These are phyloP conservation scores for Gonocerus acuteangulatus DNA, from an alignment of 2,888 invertebrate species.

Conservation along the genomic window DNA sequence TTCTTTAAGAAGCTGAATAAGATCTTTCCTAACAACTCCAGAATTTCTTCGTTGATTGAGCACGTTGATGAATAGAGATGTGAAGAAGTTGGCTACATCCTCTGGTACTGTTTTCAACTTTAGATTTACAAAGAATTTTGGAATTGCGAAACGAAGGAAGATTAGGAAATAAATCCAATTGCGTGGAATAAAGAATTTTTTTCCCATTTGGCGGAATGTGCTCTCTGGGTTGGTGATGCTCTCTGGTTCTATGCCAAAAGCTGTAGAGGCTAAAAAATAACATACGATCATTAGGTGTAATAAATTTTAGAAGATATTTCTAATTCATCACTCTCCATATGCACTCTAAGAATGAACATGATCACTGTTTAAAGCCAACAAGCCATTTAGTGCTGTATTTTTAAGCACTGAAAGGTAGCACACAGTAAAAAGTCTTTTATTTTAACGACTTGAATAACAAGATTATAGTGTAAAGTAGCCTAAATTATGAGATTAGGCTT, in stretches of 20 bases:
- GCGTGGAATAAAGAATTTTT: slow-evolving; percentile 3
- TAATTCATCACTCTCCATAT: too few species aligned
- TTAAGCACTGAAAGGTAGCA: too few species aligned
- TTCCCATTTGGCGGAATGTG: slow-evolving; percentile 18
- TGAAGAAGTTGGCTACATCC: slow-evolving; percentile 6
- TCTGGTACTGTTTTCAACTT: slow-evolving; percentile 14
- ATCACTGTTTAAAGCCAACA: too few species aligned
- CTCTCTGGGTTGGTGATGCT: slow-evolving; percentile 15
- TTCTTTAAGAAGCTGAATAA: slow-evolving; percentile 27
- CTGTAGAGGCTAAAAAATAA: slow-evolving; percentile 21
- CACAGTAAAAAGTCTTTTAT: too few species aligned
- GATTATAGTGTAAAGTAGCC: too few species aligned
- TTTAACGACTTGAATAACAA: too few species aligned
- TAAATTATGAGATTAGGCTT: too few species aligned
- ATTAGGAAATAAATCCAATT: background rate
- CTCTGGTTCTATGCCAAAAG: slow-evolving; percentile 28
- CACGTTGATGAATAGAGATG: slow-evolving; percentile 4
- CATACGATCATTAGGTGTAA: too few species aligned
- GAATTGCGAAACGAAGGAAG: background rate
- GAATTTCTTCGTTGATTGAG: slow-evolving; percentile 20
- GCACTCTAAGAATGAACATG: too few species aligned
- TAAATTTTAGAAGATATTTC: too few species aligned
- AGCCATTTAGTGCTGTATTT: too few species aligned
- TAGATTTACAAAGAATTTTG: background rate
- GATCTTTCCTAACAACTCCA: slow-evolving; percentile 20